Evolutionary conservation across 1,140 invertebrate genomes (phyloP).

Genomic region (Battus philenor): DNA sequence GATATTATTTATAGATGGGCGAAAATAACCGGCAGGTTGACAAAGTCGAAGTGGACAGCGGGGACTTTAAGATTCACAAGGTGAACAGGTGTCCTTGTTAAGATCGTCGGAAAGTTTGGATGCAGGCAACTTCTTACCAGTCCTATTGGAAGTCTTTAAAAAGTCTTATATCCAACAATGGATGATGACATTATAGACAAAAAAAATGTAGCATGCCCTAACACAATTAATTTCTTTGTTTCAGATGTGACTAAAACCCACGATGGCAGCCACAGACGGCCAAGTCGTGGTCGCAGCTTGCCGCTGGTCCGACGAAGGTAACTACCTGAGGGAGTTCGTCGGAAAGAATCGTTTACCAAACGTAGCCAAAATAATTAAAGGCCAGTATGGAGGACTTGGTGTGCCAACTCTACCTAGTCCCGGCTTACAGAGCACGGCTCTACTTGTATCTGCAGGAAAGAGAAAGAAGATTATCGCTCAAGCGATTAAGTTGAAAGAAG

Average conservation of each 20-base stretch:
- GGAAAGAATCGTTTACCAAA: slow-evolving; percentile 87
- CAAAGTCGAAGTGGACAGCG: no score
- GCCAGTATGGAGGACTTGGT: slow-evolving; percentile 92
- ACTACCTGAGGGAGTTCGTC: slow-evolving; percentile 87
- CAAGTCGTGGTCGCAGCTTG: slow-evolving; percentile 89
- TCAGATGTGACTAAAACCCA: slow-evolving; percentile 62
- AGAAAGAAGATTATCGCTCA: slow-evolving; percentile 91
- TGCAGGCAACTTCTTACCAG: no score
- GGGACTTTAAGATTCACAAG: no score
- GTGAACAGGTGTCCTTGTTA: no score
- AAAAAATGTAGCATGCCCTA: no score
- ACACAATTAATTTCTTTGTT: no score
- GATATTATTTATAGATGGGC: no score
- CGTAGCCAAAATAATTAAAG: slow-evolving; percentile 93
- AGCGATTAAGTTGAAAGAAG: slow-evolving; percentile 94
- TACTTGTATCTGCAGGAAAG: slow-evolving; percentile 89
- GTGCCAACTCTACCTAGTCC: slow-evolving; percentile 90
- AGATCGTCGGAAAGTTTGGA: no score
- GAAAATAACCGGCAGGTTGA: no score
- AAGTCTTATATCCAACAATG: no score
- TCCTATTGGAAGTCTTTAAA: no score
- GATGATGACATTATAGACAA: no score
- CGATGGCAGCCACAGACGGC: slow-evolving; percentile 89
- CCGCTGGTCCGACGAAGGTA: slow-evolving; percentile 88
- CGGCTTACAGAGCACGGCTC: slow-evolving; percentile 87